Conservation (phyloP, 1,140 invertebrate species). For the Drosophila novamexicana region DNA sequence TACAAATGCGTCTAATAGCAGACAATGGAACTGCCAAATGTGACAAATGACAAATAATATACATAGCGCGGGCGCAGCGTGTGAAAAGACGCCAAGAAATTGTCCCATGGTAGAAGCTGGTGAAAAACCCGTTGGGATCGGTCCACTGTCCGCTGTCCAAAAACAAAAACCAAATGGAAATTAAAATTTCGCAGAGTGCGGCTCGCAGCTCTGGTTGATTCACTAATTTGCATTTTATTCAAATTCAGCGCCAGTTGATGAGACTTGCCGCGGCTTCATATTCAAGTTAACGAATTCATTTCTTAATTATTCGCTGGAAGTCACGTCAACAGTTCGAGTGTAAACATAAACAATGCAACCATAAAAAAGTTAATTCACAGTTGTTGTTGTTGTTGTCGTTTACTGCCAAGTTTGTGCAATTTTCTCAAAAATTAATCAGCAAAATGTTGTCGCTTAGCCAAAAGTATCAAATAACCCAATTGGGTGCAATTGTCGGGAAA, state of each 20-base stretch:
- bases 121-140: neutral
- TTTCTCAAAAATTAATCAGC: constrained; percentile 70
- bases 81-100: constrained; percentile 43
- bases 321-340: constrained; percentile 41
- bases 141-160: neutral
- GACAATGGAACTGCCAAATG: constrained; percentile 25
- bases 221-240: constrained; percentile 65
- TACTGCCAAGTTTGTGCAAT: constrained; percentile 52
- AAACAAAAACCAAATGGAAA: neutral
- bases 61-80: constrained; percentile 21
- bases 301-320: constrained; percentile 75
- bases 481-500: constrained; percentile 36
- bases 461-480: constrained; percentile 38
- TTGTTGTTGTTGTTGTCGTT: neutral
- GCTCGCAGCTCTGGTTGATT: constrained; percentile 23
- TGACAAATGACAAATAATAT: constrained; percentile 18
- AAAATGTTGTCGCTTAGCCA: constrained; percentile 52
- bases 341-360: constrained; percentile 27
- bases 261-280: constrained; percentile 27
- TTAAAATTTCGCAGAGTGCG: constrained; percentile 6
- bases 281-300: constrained; percentile 64
- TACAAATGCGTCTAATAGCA: constrained; percentile 2
- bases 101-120: constrained; percentile 13
- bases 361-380: constrained; percentile 15
- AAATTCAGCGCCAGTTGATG: constrained; percentile 12